Conservation (phyloP, 1,140 invertebrate genomes). For the Cylas formicarius region DNA sequence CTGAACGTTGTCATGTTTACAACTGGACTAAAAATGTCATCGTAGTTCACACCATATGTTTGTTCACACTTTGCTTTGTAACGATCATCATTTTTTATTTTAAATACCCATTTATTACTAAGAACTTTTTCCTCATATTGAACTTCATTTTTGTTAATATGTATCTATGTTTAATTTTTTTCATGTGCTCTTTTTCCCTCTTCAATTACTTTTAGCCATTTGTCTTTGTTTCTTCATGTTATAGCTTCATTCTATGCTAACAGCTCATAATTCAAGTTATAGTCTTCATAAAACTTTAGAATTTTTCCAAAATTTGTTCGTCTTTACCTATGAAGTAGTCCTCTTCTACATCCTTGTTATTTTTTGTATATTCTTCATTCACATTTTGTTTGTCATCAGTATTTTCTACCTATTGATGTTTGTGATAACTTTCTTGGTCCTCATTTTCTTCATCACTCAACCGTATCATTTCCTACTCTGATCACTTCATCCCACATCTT, state of each 20-base stretch:
- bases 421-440: background rate
- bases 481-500: conserved; percentile 35
- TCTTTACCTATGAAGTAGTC: background rate
- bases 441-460: background rate
- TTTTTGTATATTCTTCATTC: background rate
- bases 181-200: conserved; percentile 15
- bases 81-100: conserved; percentile 11
- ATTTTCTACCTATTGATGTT: background rate
- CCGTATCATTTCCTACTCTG: background rate
- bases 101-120: conserved; percentile 19
- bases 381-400: conserved; percentile 4
- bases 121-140: background rate
- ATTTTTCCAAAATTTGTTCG: background rate
- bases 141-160: background rate
- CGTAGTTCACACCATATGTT: conserved; percentile 6
- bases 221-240: background rate
- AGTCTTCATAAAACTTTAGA: background rate
- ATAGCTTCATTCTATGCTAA: conserved; percentile 1
- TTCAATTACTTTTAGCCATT: conserved; percentile 25
- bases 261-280: background rate
- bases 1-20: conserved; percentile 2
- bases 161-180: conserved; percentile 18
- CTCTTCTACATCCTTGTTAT: conserved; percentile 1
- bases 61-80: conserved; percentile 19
- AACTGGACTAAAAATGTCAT: conserved; percentile 11